phyloP scores from a whole-genome alignment of 2,113 vertebrate species.

The Actinemys pallida region DNA sequence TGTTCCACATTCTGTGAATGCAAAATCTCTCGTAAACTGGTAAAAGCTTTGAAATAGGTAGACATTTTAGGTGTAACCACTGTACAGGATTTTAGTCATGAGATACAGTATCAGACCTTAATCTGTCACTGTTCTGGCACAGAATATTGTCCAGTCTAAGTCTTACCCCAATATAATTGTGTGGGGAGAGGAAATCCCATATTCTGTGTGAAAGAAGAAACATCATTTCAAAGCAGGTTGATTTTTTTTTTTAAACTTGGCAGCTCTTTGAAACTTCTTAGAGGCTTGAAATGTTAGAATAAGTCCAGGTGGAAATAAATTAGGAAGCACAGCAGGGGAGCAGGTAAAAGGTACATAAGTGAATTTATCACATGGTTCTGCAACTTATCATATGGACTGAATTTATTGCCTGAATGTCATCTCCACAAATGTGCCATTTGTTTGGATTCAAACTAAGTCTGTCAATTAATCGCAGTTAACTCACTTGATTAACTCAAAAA shows the following conservation, averaged over 20 bases:
- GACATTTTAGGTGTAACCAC: not conserved
- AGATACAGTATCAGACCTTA: not conserved
- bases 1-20: not conserved
- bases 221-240: not conserved
- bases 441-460: not conserved
- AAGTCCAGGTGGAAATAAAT: not conserved
- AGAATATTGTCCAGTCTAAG: not conserved
- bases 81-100: not conserved
- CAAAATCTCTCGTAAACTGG: not conserved
- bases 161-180: not conserved
- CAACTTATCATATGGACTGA: not conserved
- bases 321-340: not conserved
- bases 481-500: too few relatives aligned
- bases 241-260: not conserved
- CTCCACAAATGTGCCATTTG: rapidly evolving
- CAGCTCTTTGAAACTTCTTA: not conserved
- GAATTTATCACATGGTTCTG: not conserved
- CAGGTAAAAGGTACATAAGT: not conserved
- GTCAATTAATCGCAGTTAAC: too few relatives aligned
- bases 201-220: not conserved
- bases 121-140: not conserved
- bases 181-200: not conserved
- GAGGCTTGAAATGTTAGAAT: not conserved
- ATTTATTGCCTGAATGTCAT: not conserved
- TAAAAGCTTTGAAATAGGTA: not conserved